Conservation (phyloP, 2,113 vertebrate species). For the Scomber scombrus region DNA sequence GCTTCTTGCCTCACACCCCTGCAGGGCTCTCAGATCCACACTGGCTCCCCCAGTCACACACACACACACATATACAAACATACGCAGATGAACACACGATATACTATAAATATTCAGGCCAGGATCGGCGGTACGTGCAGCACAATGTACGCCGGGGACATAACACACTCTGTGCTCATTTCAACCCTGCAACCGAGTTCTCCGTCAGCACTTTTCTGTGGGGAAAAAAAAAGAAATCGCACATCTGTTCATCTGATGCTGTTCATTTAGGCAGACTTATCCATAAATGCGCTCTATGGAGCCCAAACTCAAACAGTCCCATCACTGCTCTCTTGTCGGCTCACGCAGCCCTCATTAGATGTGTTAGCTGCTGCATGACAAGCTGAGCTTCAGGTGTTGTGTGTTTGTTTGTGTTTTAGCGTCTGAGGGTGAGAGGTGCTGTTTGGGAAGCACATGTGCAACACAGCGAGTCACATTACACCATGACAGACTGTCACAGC, state of each 20-base stretch:
- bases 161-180: slow-evolving; percentile 61
- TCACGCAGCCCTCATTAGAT: slow-evolving; percentile 41
- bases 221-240: slow-evolving; percentile 24
- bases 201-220: slow-evolving; percentile 67
- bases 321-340: neutral
- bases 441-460: slow-evolving; percentile 69
- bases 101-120: slow-evolving; percentile 78
- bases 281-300: slow-evolving; percentile 44
- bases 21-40: slow-evolving; percentile 74
- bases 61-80: slow-evolving; percentile 56
- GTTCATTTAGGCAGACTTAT: slow-evolving; percentile 64
- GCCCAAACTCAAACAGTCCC: slow-evolving; percentile 14
- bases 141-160: slow-evolving; percentile 54
- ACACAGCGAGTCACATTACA: slow-evolving; percentile 71
- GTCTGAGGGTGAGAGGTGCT: slow-evolving; percentile 61
- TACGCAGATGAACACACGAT: slow-evolving; percentile 56
- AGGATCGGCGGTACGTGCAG: slow-evolving; percentile 58
- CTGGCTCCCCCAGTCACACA: slow-evolving; percentile 65
- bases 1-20: slow-evolving; percentile 83
- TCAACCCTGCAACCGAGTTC: slow-evolving; percentile 55
- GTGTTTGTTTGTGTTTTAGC: slow-evolving; percentile 53
- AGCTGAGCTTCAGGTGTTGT: slow-evolving; percentile 64
- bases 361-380: slow-evolving; percentile 42
- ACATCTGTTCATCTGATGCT: slow-evolving; percentile 71
- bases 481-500: slow-evolving; percentile 69